Conservation (phyloP, 2,113 vertebrate genomes). For the Anas platyrhynchos region DNA sequence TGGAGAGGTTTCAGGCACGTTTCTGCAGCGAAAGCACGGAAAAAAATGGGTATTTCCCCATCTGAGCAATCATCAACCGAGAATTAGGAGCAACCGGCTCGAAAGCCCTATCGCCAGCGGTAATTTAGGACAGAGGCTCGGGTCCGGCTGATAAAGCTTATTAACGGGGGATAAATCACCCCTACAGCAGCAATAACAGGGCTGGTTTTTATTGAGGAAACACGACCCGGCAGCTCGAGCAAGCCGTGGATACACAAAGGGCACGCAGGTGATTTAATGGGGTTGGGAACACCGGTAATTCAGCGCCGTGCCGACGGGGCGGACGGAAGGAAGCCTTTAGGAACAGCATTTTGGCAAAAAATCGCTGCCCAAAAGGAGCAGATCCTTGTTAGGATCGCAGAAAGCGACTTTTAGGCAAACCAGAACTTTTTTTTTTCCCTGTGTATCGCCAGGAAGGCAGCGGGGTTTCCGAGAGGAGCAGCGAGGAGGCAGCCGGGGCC, state of each 20-base stretch:
- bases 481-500: not conserved
- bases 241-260: not conserved
- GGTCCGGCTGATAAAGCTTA: not conserved
- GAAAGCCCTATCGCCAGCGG: not conserved
- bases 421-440: not conserved
- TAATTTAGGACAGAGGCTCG: rapidly evolving
- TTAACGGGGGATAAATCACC: not conserved
- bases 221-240: rapidly evolving
- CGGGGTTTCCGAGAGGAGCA: too few species aligned
- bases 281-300: not conserved
- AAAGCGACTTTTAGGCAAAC: not conserved
- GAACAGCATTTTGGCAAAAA: rapidly evolving
- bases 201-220: not conserved
- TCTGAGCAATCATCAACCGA: rapidly evolving
- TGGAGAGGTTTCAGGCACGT: not conserved
- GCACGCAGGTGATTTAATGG: rapidly evolving
- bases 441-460: too few species aligned
- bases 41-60: rapidly evolving
- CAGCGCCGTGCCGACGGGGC: not conserved
- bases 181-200: not conserved
- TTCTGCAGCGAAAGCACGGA: rapidly evolving
- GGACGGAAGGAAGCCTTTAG: not conserved
- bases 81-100: not conserved
- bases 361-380: not conserved
- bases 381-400: not conserved